Evolutionary conservation across 2,113 vertebrate genomes (phyloP).

Genomic region (Pelobates fuscus): DNA sequence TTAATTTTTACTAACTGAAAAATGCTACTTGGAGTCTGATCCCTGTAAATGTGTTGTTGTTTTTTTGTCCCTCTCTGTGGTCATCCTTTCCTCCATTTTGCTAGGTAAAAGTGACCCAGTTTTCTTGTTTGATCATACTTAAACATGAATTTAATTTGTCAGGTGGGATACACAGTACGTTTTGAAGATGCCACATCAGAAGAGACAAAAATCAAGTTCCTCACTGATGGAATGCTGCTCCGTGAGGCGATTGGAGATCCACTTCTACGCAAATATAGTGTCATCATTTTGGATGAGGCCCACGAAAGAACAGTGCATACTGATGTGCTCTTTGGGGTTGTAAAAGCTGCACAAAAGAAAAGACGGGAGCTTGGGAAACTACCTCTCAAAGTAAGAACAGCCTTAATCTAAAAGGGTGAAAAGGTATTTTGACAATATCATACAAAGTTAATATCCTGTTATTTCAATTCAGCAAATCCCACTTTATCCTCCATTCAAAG

Average conservation of each 20-base stretch:
- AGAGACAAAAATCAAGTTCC: slow-evolving; percentile 87
- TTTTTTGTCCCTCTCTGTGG: no score
- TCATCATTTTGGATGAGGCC: slow-evolving; percentile 91
- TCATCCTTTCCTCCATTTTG: no score
- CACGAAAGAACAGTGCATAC: slow-evolving; percentile 94
- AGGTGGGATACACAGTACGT: slow-evolving; percentile 94
- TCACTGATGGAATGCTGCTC: slow-evolving; percentile 95
- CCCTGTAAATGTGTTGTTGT: no score
- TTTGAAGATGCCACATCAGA: slow-evolving; percentile 88
- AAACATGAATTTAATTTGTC: not conserved
- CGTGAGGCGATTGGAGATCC: slow-evolving; percentile 90
- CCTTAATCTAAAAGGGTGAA: no score
- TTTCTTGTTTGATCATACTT: no score
- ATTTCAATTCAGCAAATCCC: no score
- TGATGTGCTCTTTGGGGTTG: slow-evolving; percentile 91
- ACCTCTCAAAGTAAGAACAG: slow-evolving; percentile 75
- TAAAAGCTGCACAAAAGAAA: slow-evolving; percentile 83
- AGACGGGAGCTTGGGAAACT: slow-evolving; percentile 80
- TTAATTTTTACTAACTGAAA: no score
- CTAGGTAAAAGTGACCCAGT: no score
- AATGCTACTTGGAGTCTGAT: no score
- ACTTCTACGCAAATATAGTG: slow-evolving; percentile 81
- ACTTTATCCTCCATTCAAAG: no score
- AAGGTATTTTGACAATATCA: no score
- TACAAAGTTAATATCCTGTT: no score